These are phyloP conservation scores for Enteromius radiatus DNA, from an alignment of 2,797 vertebrate genomes.

Conservation along the genomic window DNA sequence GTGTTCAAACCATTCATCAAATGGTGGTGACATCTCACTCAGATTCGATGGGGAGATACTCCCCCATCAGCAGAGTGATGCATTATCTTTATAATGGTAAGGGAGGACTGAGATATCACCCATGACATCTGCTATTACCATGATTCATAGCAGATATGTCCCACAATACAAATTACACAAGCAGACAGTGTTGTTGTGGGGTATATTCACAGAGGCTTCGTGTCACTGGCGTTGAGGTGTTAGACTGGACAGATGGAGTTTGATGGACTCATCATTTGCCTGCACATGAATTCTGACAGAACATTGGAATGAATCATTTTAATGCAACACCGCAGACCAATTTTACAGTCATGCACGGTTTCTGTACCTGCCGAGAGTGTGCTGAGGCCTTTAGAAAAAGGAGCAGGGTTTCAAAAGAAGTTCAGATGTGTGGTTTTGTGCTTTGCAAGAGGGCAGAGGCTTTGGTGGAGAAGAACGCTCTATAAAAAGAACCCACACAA, in stretches of 20 bases:
- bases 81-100: slow-evolving; percentile 50
- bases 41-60: slow-evolving; percentile 41
- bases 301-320: slow-evolving; percentile 35
- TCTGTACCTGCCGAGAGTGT: slow-evolving; percentile 7
- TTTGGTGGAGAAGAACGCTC: slow-evolving; percentile 25
- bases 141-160: slow-evolving; percentile 48
- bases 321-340: neutral
- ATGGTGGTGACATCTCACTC: slow-evolving; percentile 46
- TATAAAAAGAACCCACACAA: slow-evolving; percentile 44
- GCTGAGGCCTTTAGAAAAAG: neutral
- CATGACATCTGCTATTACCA: slow-evolving; percentile 51
- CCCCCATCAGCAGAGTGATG: slow-evolving; percentile 46
- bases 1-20: slow-evolving; percentile 50
- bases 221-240: slow-evolving; percentile 36
- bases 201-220: neutral
- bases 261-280: slow-evolving; percentile 45
- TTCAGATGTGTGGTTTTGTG: slow-evolving; percentile 41
- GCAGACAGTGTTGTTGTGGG: slow-evolving; percentile 31
- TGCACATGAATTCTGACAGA: slow-evolving; percentile 28
- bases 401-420: slow-evolving; percentile 20
- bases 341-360: slow-evolving; percentile 29
- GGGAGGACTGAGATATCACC: slow-evolving; percentile 48
- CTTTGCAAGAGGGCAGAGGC: slow-evolving; percentile 17
- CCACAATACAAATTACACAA: slow-evolving; percentile 45
- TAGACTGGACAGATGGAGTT: slow-evolving; percentile 41